Base-by-base conservation (phyloP, 2,888 invertebrate genomes). In the Epinotia ramella region DNA sequence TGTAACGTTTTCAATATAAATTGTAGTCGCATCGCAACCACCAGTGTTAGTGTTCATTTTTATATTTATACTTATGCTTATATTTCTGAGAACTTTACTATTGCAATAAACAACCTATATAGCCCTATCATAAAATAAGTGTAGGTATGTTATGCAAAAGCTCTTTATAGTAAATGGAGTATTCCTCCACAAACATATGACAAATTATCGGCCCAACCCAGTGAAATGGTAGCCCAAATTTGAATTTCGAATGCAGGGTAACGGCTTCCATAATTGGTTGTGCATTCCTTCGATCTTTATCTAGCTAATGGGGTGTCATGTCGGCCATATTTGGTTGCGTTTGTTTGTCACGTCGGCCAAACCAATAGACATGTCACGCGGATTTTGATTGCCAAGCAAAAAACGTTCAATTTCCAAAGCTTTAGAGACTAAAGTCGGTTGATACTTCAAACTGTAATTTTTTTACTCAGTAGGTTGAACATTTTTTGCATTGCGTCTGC, bases 221-320 rank as follows among this genome's bases (percentile, higher is more conserved):
- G 40, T 71, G 62, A 18, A 68, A 49, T 64, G 40, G 72, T 65
- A 70, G 18, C 57, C 76, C 56, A 64, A 68, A 73, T 73, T 63
- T 57, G 57, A 63, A 63, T 12, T 71, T 63, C 56, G 71, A 76
- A 76, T 72, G 65, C 75, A 70, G 75, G 71, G 76, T 76, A 72
- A 72, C 76, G 60, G 57, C 46, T 53, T 56, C 56, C 74, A 44
- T 76, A 72, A 76, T 76, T 76, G 76, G 62, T 18, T 46, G 71
- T 66, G 62, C 76, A 76, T 76, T 76, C 76, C 72, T 66, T 28
- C 59, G 72, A 71, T 76, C 70, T 46, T 56, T 72, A 76, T 76
- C 72, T 76, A 28, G 33, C 76, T 76, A 76, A 76, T 76, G 72
- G 71, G 62, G 72, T 76, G 71, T 76, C 75, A 72, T 57, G 71